These are phyloP conservation scores for Axea sp. DNA, from an alignment of 2,888 invertebrate genomes.

Conservation along the genomic window DNA sequence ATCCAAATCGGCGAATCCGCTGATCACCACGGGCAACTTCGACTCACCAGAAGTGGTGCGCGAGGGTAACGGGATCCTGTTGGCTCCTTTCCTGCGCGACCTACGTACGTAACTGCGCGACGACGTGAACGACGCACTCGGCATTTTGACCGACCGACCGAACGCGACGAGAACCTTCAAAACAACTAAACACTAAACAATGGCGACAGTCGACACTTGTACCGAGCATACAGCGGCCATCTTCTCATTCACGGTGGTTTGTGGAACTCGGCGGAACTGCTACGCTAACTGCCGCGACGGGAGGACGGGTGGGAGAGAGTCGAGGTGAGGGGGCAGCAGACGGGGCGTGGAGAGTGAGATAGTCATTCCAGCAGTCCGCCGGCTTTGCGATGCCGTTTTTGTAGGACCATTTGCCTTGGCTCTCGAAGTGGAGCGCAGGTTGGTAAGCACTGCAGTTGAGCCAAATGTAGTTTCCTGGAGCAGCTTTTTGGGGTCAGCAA, in stretches of 20 bases:
- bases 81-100: conserved; percentile 94
- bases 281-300: conserved; percentile 69
- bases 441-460: too few relatives aligned
- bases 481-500: too few relatives aligned
- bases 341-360: too few relatives aligned
- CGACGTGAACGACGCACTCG: conserved; percentile 96
- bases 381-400: conserved; percentile 14
- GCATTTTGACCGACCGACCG: conserved; percentile 85
- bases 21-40: conserved; percentile 17
- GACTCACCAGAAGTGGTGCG: conserved; percentile 89
- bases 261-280: conserved; percentile 64
- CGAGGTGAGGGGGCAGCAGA: too few relatives aligned
- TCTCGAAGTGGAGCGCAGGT: too few relatives aligned
- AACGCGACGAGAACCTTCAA: conserved; percentile 55
- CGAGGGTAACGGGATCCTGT: conserved; percentile 90
- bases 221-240: conserved; percentile 89
- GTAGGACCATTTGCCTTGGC: too few relatives aligned
- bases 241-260: conserved; percentile 83
- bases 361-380: too few relatives aligned
- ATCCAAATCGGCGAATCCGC: too few relatives aligned
- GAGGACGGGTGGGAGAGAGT: conserved; percentile 27
- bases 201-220: conserved; percentile 91
- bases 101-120: conserved; percentile 94
- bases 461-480: too few relatives aligned
- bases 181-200: conserved; percentile 84